phyloP scores from a whole-genome alignment of 2,888 invertebrate species.

The Hypena proboscidalis region DNA sequence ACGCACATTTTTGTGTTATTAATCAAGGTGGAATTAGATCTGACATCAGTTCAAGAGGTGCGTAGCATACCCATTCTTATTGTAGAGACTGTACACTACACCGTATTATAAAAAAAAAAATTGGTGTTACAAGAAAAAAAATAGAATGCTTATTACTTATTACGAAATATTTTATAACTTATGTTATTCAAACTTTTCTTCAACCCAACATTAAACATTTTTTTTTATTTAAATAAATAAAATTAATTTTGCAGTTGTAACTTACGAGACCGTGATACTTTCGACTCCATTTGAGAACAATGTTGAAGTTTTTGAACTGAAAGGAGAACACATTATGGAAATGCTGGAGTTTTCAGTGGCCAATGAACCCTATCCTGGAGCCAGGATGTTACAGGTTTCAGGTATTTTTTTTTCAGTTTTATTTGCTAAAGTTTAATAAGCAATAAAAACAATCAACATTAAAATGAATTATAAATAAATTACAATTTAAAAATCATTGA shows the following conservation, averaged over 20 bases:
- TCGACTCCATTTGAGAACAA: conserved; percentile 92
- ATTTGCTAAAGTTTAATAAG: too few relatives aligned
- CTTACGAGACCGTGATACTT: conserved; percentile 88
- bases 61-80: conserved; percentile 33
- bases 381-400: conserved; percentile 86
- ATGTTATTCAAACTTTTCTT: too few relatives aligned
- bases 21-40: conserved; percentile 90
- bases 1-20: conserved; percentile 87
- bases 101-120: too few relatives aligned
- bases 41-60: conserved; percentile 87
- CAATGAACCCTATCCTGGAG: conserved; percentile 71
- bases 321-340: conserved; percentile 88
- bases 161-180: too few relatives aligned
- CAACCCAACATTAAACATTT: neutral
- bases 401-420: conserved; percentile 77
- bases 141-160: too few relatives aligned
- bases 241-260: conserved; percentile 84
- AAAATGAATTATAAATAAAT: too few relatives aligned
- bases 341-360: conserved; percentile 85
- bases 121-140: too few relatives aligned
- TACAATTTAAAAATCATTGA: too few relatives aligned
- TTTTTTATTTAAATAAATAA: neutral
- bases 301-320: conserved; percentile 88
- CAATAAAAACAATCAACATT: too few relatives aligned
- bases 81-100: too few relatives aligned